phyloP scores from a whole-genome alignment of 2,113 vertebrate genomes.

The Indicator indicator region DNA sequence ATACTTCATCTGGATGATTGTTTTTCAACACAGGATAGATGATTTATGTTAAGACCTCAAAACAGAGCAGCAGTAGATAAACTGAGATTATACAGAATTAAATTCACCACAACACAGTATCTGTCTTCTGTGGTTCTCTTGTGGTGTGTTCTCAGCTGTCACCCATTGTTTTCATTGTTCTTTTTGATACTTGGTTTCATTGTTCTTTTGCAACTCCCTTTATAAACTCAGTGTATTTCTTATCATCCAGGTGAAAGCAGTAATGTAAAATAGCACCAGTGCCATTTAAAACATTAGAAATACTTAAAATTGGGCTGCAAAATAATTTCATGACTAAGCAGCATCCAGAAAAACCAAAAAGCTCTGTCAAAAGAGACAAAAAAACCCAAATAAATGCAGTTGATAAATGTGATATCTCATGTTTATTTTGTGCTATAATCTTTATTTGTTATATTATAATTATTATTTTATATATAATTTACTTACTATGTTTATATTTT shows the following conservation, averaged over 20 bases:
- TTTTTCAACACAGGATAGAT: neutral
- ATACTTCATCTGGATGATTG: neutral
- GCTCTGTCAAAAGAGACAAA: neutral
- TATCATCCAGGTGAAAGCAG: neutral
- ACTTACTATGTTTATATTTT: too few species aligned
- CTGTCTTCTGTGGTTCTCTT: accelerated
- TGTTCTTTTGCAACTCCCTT: neutral
- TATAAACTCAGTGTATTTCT: neutral
- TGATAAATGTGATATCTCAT: neutral
- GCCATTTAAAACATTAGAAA: neutral
- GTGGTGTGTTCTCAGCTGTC: neutral
- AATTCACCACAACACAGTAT: neutral
- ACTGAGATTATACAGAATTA: neutral
- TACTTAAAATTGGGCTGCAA: neutral
- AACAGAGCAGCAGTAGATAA: neutral
- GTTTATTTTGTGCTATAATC: neutral
- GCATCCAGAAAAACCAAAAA: neutral
- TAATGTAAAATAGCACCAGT: neutral
- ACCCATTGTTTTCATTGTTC: neutral
- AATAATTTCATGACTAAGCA: neutral
- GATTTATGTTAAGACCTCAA: neutral
- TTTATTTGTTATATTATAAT: too few species aligned
- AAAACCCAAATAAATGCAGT: neutral
- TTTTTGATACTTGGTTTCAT: neutral
- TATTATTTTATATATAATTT: too few species aligned